Conservation (phyloP, 1,140 invertebrate genomes). For the Hylaeus volcanicus region DNA sequence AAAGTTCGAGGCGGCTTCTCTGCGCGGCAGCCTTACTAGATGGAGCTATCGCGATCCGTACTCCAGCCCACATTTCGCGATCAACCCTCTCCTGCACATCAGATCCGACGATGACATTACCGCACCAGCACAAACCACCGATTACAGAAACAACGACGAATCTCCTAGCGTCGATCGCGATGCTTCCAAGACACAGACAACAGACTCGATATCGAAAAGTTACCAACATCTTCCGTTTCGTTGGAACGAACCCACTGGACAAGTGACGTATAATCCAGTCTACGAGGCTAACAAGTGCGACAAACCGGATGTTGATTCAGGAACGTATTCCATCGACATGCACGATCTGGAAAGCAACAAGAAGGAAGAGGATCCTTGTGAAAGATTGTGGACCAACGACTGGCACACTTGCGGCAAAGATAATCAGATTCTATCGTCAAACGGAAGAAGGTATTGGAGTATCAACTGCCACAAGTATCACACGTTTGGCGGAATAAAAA, state of each 20-base stretch:
- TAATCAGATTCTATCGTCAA: constrained; percentile 36
- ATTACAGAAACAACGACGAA: background rate
- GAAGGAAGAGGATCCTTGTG: constrained; percentile 1
- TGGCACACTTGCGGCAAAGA: background rate
- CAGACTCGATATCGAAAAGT: no score
- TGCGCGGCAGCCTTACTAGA: constrained; percentile 83
- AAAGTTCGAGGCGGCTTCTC: constrained; percentile 79
- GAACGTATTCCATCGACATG: constrained; percentile 66
- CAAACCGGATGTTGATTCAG: constrained; percentile 62
- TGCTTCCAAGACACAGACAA: background rate
- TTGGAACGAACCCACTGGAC: background rate
- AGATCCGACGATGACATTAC: constrained; percentile 43
- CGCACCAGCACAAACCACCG: background rate
- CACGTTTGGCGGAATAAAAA: constrained; percentile 71
- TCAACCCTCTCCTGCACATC: constrained; percentile 83
- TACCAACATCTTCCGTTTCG: background rate
- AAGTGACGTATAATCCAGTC: constrained; percentile 40
- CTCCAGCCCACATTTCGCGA: constrained; percentile 84
- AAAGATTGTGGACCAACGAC: constrained; percentile 9
- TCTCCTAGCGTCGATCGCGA: no score
- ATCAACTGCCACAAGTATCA: constrained; percentile 61
- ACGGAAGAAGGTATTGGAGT: constrained; percentile 63
- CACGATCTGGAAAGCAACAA: constrained; percentile 26
- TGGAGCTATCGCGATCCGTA: constrained; percentile 82
- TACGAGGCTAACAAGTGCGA: constrained; percentile 9